Evolutionary conservation across 2,113 vertebrate species (phyloP).

Genomic region (Neogale vison): DNA sequence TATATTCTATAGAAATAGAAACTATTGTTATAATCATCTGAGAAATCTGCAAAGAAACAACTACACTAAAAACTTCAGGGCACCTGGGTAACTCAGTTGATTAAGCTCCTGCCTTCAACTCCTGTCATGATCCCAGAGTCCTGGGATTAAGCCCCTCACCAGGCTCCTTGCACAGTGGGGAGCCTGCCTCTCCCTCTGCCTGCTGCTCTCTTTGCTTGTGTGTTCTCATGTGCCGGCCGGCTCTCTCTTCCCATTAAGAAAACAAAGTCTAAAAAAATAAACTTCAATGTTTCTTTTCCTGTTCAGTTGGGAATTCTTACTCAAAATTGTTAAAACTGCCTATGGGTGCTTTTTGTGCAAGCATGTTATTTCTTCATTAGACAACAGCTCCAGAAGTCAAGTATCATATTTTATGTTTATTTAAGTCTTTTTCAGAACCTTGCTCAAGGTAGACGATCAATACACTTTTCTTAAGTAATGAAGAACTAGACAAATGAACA

Average conservation of each 20-base stretch:
- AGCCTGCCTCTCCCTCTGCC: not conserved
- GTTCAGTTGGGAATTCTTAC: not conserved
- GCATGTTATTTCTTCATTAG: not conserved
- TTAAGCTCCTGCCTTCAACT: not conserved
- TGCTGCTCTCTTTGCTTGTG: not conserved
- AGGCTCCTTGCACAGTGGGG: not conserved
- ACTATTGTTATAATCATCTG: not conserved
- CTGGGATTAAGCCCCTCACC: not conserved
- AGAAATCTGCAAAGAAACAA: not conserved
- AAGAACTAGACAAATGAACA: not conserved
- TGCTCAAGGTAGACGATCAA: not conserved
- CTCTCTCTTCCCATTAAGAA: not conserved
- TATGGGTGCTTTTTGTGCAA: not conserved
- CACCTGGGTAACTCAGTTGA: not conserved
- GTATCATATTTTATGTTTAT: not conserved
- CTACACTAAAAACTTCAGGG: not conserved
- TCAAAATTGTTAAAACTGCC: not conserved
- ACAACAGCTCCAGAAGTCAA: not conserved
- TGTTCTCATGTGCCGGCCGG: rapidly evolving
- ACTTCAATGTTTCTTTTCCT: not conserved
- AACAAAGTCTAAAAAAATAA: not conserved
- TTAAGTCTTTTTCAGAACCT: not conserved
- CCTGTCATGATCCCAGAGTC: not conserved
- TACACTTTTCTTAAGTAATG: not conserved
- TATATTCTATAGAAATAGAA: not conserved